These are phyloP conservation scores for Pangasius larnaudii DNA, from an alignment of 2,797 vertebrate species.

Conservation along the genomic window DNA sequence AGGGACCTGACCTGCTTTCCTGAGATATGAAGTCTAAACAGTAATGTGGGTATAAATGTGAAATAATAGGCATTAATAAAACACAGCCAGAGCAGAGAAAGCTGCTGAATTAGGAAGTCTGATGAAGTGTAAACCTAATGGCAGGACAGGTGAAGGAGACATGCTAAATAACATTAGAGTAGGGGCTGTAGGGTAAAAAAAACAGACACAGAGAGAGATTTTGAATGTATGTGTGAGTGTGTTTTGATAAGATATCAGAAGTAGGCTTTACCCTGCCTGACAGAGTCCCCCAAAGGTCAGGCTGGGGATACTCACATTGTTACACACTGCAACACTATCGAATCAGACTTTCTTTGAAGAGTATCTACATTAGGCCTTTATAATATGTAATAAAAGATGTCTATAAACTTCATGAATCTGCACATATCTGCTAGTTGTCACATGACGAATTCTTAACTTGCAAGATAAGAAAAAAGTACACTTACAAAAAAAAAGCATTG, in stretches of 20 bases:
- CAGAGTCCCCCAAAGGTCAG: constrained; percentile 22
- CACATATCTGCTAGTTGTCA: neutral
- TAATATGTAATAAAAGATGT: neutral
- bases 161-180: neutral
- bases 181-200: neutral
- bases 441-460: neutral
- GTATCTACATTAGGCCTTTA: neutral
- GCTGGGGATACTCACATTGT: constrained; percentile 36
- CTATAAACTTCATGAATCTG: neutral
- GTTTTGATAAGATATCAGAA: constrained; percentile 43
- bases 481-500: neutral
- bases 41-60: constrained; percentile 37
- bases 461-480: neutral
- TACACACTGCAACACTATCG: constrained; percentile 26
- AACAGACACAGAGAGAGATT: neutral
- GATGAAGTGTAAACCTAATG: neutral
- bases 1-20: constrained; percentile 65
- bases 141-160: neutral
- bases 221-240: constrained; percentile 13
- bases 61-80: constrained; percentile 54
- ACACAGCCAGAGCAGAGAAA: neutral
- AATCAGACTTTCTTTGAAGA: neutral
- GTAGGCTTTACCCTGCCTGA: constrained; percentile 57
- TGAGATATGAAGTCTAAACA: constrained; percentile 53
- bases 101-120: neutral